Conservation (phyloP, 2,888 invertebrate genomes). For the Ypsolopha scabrella region DNA sequence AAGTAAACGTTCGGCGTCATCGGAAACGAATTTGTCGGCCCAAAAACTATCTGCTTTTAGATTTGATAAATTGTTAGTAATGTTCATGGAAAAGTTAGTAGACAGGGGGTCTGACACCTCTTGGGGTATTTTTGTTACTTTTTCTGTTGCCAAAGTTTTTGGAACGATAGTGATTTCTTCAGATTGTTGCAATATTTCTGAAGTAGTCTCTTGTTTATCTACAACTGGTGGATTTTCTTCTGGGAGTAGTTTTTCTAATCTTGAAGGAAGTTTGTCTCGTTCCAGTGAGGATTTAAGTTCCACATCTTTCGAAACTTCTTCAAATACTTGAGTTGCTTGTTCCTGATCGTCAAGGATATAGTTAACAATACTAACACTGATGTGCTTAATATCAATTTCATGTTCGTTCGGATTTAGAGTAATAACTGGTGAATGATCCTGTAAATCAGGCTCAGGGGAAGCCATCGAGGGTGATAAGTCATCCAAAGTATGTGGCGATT, state of each 20-base stretch:
- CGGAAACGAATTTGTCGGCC: constrained; percentile 66
- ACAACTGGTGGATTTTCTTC: no score
- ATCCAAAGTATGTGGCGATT: constrained; percentile 36
- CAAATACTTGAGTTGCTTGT: constrained; percentile 5
- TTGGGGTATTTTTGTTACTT: constrained; percentile 4
- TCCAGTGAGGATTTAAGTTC: constrained; percentile 20
- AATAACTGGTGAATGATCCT: constrained; percentile 9
- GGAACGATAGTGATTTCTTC: no score
- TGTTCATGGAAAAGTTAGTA: constrained; percentile 30
- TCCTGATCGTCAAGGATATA: constrained; percentile 27
- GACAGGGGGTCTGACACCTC: neutral
- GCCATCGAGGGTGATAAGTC: constrained; percentile 42
- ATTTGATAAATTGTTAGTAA: constrained; percentile 39
- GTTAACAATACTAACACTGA: constrained; percentile 39
- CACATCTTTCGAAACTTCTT: constrained; percentile 20
- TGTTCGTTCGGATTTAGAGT: constrained; percentile 16
- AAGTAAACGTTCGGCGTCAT: constrained; percentile 68
- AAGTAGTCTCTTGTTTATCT: no score
- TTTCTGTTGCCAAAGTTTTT: constrained; percentile 3
- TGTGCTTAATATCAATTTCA: constrained; percentile 29
- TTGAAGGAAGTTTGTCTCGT: constrained; percentile 11
- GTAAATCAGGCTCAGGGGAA: constrained; percentile 37
- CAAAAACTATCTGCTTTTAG: constrained; percentile 69
- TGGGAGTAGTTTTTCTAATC: no score
- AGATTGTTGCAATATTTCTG: no score